Evolutionary conservation across 2,797 vertebrate genomes (phyloP), one percentile per base, ranked within the genome.

Genomic region (Falco biarmicus): DNA sequence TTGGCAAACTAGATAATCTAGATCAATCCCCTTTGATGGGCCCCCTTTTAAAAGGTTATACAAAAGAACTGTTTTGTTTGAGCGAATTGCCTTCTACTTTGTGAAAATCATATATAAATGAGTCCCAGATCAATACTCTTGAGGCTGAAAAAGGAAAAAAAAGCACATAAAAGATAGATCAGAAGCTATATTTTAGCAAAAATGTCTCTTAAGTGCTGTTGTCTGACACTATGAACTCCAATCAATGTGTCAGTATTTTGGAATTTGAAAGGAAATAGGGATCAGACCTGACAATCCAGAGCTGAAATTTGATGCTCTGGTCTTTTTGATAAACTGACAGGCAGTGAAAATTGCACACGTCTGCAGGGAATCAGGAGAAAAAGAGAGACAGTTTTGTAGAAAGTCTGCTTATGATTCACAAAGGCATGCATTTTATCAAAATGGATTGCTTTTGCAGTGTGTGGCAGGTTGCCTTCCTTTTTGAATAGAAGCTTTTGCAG

Each of bases 251-350:
- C 97, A 96, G 89, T 97, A 94, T 97, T 98, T 97, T 95, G 96
- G 97, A 97, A 97, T 98, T 94, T 98, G 95, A 97, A 96, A 98
- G 97, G 94, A 97, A 98, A 97, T 97, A 95, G 96, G 96, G 95
- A 97, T 97, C 95, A 97, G 95, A 96, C 95, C 96, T 97, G 97
- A 97, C 97, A 97, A 97, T 93, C 79, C 89, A 95, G 90, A 96
- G 83, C 90, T 96, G 92, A 96, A 96, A 97, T 97, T 94, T 94
- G 91, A 97, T 97, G 96, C 97, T 96, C 89, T 97, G 96, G 73
- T 95, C 96, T 96, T 97, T 97, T 96, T 97, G 96, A 97, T 97
- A 96, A 97, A 97, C 83, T 97, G 89, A 97, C 97, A 97, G 93
- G 94, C 96, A 96, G 93, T 78, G 96, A 88, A 96, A 97, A 97